Evolutionary conservation across 2,113 vertebrate genomes (phyloP).

Genomic region (Petrocephalus microphthalmus): DNA sequence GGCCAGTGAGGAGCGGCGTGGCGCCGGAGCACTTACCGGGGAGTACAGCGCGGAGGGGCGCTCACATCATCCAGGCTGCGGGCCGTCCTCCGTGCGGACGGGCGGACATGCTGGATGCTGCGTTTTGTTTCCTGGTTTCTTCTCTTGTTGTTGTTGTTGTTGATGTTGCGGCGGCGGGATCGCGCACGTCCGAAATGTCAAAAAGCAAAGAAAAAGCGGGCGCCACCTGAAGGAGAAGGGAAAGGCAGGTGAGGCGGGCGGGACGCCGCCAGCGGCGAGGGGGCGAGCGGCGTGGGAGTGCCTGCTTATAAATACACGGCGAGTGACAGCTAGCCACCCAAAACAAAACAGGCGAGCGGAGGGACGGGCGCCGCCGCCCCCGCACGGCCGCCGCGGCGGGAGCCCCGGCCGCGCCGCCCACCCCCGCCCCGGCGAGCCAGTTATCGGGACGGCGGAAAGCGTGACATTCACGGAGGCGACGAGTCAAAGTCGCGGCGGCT

Average conservation of each 20-base stretch:
- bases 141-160: constrained; percentile 47
- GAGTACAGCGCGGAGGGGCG: constrained; percentile 47
- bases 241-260: neutral
- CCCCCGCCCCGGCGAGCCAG: neutral
- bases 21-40: constrained; percentile 54
- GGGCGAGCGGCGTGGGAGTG: constrained; percentile 3
- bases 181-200: constrained; percentile 22
- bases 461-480: constrained; percentile 12
- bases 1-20: neutral
- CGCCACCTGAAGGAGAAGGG: neutral
- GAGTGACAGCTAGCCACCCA: neutral
- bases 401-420: neutral
- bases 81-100: constrained; percentile 46
- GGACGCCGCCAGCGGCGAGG: too few species aligned
- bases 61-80: constrained; percentile 62
- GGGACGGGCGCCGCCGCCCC: neutral
- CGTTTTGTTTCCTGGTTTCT: constrained; percentile 34
- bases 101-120: constrained; percentile 52
- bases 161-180: too few species aligned
- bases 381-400: constrained; percentile 2
- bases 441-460: neutral
- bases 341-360: neutral
- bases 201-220: constrained; percentile 13
- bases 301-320: neutral
- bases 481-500: constrained; percentile 7